These are phyloP conservation scores for Mesembrinibis cayennensis DNA, from an alignment of 2,113 vertebrate genomes.

Conservation along the genomic window DNA sequence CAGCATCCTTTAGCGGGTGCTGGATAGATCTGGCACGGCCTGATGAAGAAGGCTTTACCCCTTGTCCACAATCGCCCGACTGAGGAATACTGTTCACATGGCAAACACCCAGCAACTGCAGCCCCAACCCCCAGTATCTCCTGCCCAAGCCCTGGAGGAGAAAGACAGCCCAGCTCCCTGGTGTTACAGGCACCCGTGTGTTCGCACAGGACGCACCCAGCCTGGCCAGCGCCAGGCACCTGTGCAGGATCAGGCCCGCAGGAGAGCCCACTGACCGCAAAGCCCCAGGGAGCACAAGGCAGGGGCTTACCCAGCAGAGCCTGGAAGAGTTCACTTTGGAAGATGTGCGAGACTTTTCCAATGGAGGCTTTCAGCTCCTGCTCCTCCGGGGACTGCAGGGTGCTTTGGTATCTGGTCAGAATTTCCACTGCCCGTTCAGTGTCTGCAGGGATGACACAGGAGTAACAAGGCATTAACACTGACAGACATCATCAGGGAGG, in stretches of 20 bases:
- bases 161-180: background rate
- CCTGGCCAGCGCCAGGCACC: background rate
- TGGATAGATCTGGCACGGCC: background rate
- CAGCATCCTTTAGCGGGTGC: background rate
- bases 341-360: constrained; percentile 82
- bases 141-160: background rate
- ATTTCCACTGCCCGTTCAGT: constrained; percentile 83
- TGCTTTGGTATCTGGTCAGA: constrained; percentile 83
- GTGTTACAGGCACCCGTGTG: background rate
- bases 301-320: constrained; percentile 84
- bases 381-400: constrained; percentile 80
- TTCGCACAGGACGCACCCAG: background rate
- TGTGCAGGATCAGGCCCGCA: accelerated
- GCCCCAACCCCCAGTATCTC: background rate
- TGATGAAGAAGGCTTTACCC: background rate
- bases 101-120: background rate
- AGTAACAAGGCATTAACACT: background rate
- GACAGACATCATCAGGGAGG: background rate
- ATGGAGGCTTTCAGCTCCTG: constrained; percentile 82
- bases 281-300: background rate
- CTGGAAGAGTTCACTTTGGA: constrained; percentile 86
- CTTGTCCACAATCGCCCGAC: background rate
- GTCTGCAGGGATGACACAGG: constrained; percentile 72
- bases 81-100: background rate
- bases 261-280: background rate